Base-by-base conservation (phyloP, 2,888 invertebrate species). In the Cephus sareptanus region DNA sequence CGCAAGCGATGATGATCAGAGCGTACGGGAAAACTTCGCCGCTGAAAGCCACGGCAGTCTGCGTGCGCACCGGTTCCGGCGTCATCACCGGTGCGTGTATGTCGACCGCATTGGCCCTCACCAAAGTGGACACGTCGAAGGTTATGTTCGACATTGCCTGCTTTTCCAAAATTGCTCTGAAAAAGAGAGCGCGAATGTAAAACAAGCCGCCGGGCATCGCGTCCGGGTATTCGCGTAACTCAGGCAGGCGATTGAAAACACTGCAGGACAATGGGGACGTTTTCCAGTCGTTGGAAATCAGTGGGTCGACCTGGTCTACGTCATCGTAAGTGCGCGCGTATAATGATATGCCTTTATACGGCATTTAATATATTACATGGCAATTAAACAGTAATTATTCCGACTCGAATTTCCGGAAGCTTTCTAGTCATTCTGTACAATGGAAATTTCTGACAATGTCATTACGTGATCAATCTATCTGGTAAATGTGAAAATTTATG, bases 21-120 rank as follows among this genome's bases (percentile, higher is more conserved):
- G 98, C 97, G 83, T 97, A 97, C 31, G 98, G 98, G 84, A 98
- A 96, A 12, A 97, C 96, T 80, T 96, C 95, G 84, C 94, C 94
- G 82, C 93, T 93, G 77, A 94, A 92, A 9, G 93, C 93, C 35
- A 93, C 90, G 40, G 93, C 92, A 15, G 93, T 92, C 83, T 93
- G 93, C 34, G 93, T 92, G 88, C 93, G 89, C 78, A 92, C 91
- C 1, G 93, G 92, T 56, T 92, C 92, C 11, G 92, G 89, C 13
- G 92, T 88, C 78, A 92, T 91, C 40, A 94, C 90, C 0, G 95
- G 95, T 78, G 93, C 93, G 84, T 95, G 94, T 35, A 96, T 94
- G 80, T 94, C 94, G 79, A 94, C 94, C 0, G 95, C 96, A 4
- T 94, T 94, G 37, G 95, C 95, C 68, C 95, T 94, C 3, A 96